Base-by-base conservation (phyloP, 2,888 invertebrate species). In the Quadriops clusia region DNA sequence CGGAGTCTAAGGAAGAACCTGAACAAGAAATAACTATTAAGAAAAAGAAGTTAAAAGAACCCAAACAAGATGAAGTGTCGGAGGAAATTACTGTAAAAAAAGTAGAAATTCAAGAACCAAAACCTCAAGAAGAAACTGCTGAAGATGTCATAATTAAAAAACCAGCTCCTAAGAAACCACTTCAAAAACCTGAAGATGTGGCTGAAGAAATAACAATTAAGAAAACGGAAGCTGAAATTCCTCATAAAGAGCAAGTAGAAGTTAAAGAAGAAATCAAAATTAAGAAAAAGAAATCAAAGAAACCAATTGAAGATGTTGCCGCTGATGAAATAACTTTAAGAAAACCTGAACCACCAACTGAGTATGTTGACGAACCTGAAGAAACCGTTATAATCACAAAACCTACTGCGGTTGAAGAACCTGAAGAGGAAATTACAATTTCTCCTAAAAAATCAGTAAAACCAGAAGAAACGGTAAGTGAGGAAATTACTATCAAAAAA, bases 1-100 rank as follows among this genome's bases (percentile, higher is more conserved):
- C 50, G 2, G 64, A 62, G 37, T 57, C 60, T 8, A 58, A 58
- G 32, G 53, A 58, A 11, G 69, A 70, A 57, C 52, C 31, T 53
- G 57, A 41, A 46, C 61, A 54, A 1, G 45, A 56, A 21, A 17
- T 33, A 8, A 28, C 28, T 5, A 28, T 33, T 21, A 33, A 27
- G 17, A 17, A 68, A 56, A 35, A 16, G 28, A 28, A 32, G 27
- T 24, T 3, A 20, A 16, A 45, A 33, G 33, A 38, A 32, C 43
- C 37, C 4, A 44, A 50, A 20, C 46, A 51, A 35, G 32, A 45
- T 13, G 32, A 35, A 13, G 30, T 33, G 18, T 36, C 36, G 28
- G 52, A 53, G 33, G 49, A 57, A 42, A 40, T 44, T 27, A 31
- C 40, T 29, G 27, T 28, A 3, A 11, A 52, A 36, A 60, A 49